Base-by-base conservation (phyloP, 2,113 vertebrate species). In the human region DNA sequence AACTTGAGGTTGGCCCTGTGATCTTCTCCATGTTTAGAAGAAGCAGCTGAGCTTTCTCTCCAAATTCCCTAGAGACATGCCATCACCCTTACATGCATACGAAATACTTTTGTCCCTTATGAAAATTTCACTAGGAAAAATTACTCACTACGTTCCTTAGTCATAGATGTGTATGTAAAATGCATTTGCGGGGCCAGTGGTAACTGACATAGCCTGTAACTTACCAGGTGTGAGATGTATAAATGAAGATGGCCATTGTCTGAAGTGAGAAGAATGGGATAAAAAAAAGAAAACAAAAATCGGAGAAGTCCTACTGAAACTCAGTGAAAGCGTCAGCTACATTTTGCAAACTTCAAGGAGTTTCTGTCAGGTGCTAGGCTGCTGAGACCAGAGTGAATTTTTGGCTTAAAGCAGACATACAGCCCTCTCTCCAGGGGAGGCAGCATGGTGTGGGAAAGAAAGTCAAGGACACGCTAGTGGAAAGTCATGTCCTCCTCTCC, bases 391-490 rank as follows among this genome's bases (percentile, higher is more conserved):
- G 52, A 22, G 45, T 2, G 16, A 55, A 2, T 38, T 0, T 2
- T 38, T 17, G 0, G 3, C 59, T 22, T 8, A 1, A 32, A 5
- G 38, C 6, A 32, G 48, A 45, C 16, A 40, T 9, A 13, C 6
- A 48, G 20, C 40, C 43, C 38, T 92, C 78, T 57, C 40, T 38
- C 84, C 32, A 5, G 20, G 32, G 48, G 3, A 73, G 79, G 10
- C 30, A 22, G 27, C 1, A 2, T 10, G 27, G 82, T 40, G 20
- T 45, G 50, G n/a, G 32, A 72, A 78, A 30, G 43, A 12, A 27
- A 73, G 81, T 32, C 18, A 18, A 84, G 40, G 43, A 75, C 55
- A 52, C 7, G n/a, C 23, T 30, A 23, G 22, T 25, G 18, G 18
- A 50, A 40, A 3, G 3, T 40, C n/a, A 59, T 1, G 12, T 11